These are phyloP conservation scores for Hyposoter didymator DNA, from an alignment of 2,888 invertebrate species.

Conservation along the genomic window DNA sequence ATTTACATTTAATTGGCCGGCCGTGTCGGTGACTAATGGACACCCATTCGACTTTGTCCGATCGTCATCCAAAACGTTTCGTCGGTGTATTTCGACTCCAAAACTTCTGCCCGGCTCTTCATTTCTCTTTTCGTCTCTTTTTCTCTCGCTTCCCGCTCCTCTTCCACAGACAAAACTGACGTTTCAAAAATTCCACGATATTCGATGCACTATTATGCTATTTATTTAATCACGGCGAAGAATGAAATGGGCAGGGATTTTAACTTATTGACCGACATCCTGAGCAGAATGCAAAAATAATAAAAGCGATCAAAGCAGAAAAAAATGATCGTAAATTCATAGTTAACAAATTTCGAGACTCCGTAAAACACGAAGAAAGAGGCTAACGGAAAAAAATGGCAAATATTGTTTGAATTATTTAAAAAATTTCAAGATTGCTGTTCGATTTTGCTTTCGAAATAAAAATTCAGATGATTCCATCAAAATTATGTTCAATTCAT, in stretches of 20 bases:
- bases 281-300: neutral
- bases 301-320: neutral
- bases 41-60: slow-evolving; percentile 72
- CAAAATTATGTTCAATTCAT: neutral
- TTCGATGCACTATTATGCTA: slow-evolving; percentile 18
- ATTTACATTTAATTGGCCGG: slow-evolving; percentile 83
- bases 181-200: slow-evolving; percentile 41
- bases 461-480: neutral
- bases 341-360: neutral
- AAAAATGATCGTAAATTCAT: neutral
- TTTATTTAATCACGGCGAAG: too few species aligned
- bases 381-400: neutral
- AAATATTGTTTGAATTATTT: too few species aligned
- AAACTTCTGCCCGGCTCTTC: slow-evolving; percentile 57
- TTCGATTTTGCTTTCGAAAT: too few species aligned
- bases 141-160: neutral
- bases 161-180: slow-evolving; percentile 46
- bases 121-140: slow-evolving; percentile 22
- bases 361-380: neutral
- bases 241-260: neutral
- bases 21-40: slow-evolving; percentile 77
- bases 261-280: neutral
- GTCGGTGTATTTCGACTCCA: slow-evolving; percentile 72
- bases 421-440: too few species aligned
- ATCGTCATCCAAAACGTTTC: slow-evolving; percentile 72